Conservation (phyloP, 2,888 invertebrate genomes). For the Stenotaenia linearis region DNA sequence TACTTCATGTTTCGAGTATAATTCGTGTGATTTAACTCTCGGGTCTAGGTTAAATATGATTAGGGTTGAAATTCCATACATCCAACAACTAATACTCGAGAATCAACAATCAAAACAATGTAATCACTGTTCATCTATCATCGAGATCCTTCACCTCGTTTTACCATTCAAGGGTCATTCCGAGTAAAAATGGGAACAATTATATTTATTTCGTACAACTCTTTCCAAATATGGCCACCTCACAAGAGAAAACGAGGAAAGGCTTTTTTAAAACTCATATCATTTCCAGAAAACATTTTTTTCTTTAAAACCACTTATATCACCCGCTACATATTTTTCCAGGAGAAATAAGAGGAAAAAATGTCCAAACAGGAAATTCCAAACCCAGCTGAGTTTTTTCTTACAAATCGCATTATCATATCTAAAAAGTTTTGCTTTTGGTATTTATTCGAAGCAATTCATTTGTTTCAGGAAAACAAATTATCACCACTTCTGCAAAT, state of each 20-base stretch:
- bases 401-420: background rate
- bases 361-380: background rate
- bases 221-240: background rate
- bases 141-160: background rate
- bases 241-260: background rate
- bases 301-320: background rate
- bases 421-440: background rate
- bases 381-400: background rate
- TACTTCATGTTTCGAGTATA: too few relatives aligned
- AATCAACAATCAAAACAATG: background rate
- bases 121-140: background rate
- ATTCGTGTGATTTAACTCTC: too few relatives aligned
- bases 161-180: background rate
- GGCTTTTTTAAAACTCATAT: background rate
- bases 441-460: background rate
- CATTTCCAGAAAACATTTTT: background rate
- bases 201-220: background rate
- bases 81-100: background rate
- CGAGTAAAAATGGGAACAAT: background rate
- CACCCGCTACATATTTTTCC: background rate
- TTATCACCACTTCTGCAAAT: background rate
- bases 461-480: background rate
- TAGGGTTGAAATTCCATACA: background rate
- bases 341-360: too few relatives aligned
- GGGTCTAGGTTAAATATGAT: background rate